Base-by-base conservation (phyloP, 2,888 invertebrate genomes). In the Patella pellucida region DNA sequence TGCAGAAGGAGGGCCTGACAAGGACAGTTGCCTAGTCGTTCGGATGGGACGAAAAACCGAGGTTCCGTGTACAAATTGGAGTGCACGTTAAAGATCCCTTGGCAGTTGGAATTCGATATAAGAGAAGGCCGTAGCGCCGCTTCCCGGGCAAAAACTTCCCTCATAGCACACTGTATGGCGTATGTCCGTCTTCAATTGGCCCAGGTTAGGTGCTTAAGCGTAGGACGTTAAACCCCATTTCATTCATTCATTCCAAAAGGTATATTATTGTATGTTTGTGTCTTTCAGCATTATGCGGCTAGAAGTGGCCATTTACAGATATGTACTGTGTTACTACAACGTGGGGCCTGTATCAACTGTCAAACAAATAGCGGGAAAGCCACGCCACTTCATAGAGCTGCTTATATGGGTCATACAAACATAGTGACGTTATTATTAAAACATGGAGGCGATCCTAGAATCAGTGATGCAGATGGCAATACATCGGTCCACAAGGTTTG, bases 381-480 rank as follows among this genome's bases (percentile, higher is more conserved):
- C 27, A 96, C 97, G 68, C 93, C 97, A 0, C 91, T 97, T 75
- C 96, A 96, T 87, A 94, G 96, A 90, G 96, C 96, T 75, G 94
- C 95, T 80, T 94, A 94, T 85, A 93, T 94, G 92, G 92, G 92
- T 52, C 94, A 95, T 90, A 80, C 91, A 68, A 91, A 93, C 70
- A 93, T 96, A 80, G 94, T 96, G 0, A 91, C 94, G 83, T 92
- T 95, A 71, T 92, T 97, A 72, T 71, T 90, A 1, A 69, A 71
- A 14, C 52, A 82, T 15, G 81, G 83, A 80, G 96, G 95, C 11
- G 92, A 94, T 89, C 88, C 93, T 5, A 90, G 92, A 80, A 85
- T 94, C 41, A 92, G 93, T 90, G 97, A 97, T 90, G 92, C 93
- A 72, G 96, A 97, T 92, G 96, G 96, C 0, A 94, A 95, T 90